Base-by-base conservation (phyloP, 1,140 invertebrate genomes). In the Drosophila takahashii region DNA sequence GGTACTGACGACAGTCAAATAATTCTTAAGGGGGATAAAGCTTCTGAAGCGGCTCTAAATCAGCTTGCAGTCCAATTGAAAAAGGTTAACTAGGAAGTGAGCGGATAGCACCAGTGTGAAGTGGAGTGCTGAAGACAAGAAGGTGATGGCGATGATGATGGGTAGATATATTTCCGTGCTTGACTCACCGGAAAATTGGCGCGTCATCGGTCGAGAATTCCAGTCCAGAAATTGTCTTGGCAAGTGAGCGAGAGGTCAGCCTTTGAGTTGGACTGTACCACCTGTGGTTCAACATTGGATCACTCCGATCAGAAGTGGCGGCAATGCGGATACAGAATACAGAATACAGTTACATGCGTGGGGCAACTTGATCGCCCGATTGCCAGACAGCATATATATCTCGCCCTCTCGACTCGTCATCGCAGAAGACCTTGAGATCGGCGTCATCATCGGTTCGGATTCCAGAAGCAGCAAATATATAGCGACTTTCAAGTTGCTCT, bases 311-410 rank as follows among this genome's bases (percentile, higher is more conserved):
- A 18, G 26, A 47, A 37, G 18, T 44, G 37, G 41, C 39, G 16
- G 22, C 48, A 48, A 70, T 70, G 66, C 65, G 52, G 45, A 74
- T 74, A 48, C 71, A 37, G 42, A 42, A 29, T 47, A 34, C 34
- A 52, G 52, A 58, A 36, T 62, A 57, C 47, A 58, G 71, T 76
- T 66, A 66, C 71, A 75, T 66, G 73, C 60, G 60, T 76, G 71
- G 59, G 66, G 56, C 37, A 64, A 51, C 44, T 34, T 27, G 29
- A 39, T n/a, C 4, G 10, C 16, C 5, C 26, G 11, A 13, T n/a
- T 1, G 8, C n/a, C 5, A 39, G 11, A 13, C n/a, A 29, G 16
- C 32, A 45, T 47, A 70, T 42, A 70, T 36, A 9, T 72, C 4
- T 56, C 4, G 18, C 27, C 26, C 44, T 70, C 65, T 47, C 50